A percentile compares a stretch with the other conserved stretches of the same genome.
These are phyloP conservation scores for Drosophila falleni DNA, from an alignment of 2,888 invertebrate genomes.

Conservation along the genomic window DNA sequence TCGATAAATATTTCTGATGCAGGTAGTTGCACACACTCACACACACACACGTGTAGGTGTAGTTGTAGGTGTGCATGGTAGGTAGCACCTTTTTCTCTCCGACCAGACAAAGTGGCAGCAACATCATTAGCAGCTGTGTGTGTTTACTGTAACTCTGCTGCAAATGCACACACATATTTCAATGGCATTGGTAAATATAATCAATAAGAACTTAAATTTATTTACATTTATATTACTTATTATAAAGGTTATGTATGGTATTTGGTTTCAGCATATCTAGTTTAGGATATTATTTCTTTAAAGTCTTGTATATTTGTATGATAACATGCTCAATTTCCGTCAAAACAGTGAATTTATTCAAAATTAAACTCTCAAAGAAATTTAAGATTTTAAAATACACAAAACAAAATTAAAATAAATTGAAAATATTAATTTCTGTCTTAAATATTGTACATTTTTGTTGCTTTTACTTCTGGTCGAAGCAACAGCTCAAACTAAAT, in stretches of 20 bases:
- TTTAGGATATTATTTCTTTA: no score
- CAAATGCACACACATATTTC: background rate
- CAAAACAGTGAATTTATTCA: background rate
- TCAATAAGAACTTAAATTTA: constrained; percentile 2
- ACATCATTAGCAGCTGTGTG: constrained; percentile 71
- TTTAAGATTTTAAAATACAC: no score
- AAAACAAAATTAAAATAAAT: no score
- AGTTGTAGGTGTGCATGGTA: constrained; percentile 26
- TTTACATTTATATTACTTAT: background rate
- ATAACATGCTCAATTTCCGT: background rate
- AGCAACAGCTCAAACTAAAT: no score
- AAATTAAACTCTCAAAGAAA: no score
- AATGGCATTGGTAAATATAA: background rate
- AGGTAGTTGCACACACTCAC: constrained; percentile 42
- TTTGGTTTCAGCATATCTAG: no score
- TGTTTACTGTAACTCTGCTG: constrained; percentile 8
- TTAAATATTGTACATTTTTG: no score
- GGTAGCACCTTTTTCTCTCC: constrained; percentile 58
- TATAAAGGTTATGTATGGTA: no score
- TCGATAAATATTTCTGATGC: constrained; percentile 69
- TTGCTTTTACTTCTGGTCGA: no score
- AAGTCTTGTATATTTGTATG: background rate
- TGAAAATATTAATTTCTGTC: no score
- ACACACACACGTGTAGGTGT: background rate
- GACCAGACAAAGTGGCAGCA: constrained; percentile 81